Base-by-base conservation (phyloP, 2,113 vertebrate species). In the Ellobius talpinus region DNA sequence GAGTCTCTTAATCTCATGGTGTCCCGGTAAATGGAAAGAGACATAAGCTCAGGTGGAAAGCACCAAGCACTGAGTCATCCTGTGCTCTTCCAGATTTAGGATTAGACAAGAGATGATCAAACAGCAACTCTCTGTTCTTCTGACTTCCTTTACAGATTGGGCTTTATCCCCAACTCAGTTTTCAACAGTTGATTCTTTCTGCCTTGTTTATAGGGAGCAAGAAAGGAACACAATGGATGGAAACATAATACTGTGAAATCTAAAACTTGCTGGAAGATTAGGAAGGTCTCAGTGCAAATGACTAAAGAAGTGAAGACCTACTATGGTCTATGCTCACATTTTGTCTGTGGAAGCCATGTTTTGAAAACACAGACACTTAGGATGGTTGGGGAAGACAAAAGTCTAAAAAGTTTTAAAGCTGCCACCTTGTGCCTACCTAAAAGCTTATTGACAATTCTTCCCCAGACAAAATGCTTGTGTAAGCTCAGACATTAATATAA, bases 321-420 rank as follows among this genome's bases (percentile, higher is more conserved):
- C 14, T 0, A 8, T 29, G 3, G n/a, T 68, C 33, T 9, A 4
- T 16, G 26, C 10, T 19, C 33, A 70, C 2, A 24, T 1, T 36
- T 58, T 45, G 16, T 52, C 3, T 3, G 14, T 24, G 1, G 2
- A 88, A 68, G 16, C 24, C 16, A 26, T 36, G 0, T 2, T 47
- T 94, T 85, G 2, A 7, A 90, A 65, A n/a, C 10, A 61, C 3
- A 70, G 87, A 66, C 31, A 73, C 7, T 33, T 45, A 36, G 12
- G 77, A 87, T 36, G 33, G 7, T n/a, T 52, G 33, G 42, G 50
- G 29, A 65, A 23, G 21, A 29, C 2, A 7, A 63, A 63, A 65
- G 50, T 10, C 6, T 50, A 11, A 45, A 42, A 36, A 3, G 5
- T 5, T 42, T 85, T 82, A 1, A 29, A 17, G 42, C 36, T 42